phyloP scores from a whole-genome alignment of 2,797 vertebrate genomes.

The Peromyscus aztecus region DNA sequence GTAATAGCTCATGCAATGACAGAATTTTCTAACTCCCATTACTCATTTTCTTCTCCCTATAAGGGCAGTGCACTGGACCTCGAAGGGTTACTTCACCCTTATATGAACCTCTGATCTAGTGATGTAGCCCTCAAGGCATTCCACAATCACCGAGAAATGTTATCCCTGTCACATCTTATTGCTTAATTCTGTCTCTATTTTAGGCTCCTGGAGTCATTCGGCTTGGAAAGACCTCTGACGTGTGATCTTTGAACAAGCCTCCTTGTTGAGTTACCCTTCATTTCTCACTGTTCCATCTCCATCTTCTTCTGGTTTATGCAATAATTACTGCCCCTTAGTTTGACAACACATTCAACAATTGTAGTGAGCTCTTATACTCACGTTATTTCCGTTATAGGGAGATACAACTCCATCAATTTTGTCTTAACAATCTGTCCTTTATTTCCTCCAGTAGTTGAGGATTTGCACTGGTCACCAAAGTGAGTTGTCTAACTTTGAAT shows the following conservation, averaged over 20 bases:
- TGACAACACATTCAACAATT: background rate
- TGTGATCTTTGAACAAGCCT: conserved; percentile 46
- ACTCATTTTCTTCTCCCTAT: conserved; percentile 38
- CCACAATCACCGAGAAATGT: conserved; percentile 73
- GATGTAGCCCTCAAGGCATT: conserved; percentile 64
- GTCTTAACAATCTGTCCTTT: conserved; percentile 22
- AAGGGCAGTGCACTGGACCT: conserved; percentile 17
- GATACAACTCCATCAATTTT: background rate
- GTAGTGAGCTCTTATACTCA: background rate
- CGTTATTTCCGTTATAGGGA: background rate
- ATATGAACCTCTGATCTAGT: conserved; percentile 51
- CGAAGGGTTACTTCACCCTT: conserved; percentile 49
- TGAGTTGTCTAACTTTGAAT: conserved; percentile 43
- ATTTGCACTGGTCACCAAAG: background rate
- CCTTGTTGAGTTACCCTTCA: conserved; percentile 36
- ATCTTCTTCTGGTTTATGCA: conserved; percentile 7
- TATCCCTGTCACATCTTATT: conserved; percentile 63
- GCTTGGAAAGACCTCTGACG: conserved; percentile 29
- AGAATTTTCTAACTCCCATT: background rate
- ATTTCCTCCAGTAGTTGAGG: background rate
- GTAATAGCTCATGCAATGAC: background rate
- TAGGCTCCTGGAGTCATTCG: conserved; percentile 59
- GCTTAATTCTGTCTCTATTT: conserved; percentile 78
- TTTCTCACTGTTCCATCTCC: background rate
- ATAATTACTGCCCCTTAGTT: background rate